Conservation (phyloP, 2,113 vertebrate genomes). For the Sula dactylatra region DNA sequence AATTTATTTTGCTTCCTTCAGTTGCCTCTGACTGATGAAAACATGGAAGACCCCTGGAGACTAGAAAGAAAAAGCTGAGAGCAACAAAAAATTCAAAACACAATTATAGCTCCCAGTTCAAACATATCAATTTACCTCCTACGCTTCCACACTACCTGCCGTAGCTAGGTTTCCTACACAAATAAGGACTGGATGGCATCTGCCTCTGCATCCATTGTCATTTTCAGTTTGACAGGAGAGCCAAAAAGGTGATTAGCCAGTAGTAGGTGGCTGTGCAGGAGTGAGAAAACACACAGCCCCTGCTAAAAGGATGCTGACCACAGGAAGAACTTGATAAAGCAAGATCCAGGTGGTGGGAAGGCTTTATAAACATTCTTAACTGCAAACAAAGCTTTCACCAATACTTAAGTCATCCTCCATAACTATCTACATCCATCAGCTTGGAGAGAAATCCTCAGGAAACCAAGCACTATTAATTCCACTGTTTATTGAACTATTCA, state of each 20-base stretch:
- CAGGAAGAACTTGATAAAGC: neutral
- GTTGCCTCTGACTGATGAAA: neutral
- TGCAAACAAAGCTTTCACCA: neutral
- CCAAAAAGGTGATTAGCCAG: neutral
- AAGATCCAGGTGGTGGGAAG: neutral
- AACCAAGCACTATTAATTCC: neutral
- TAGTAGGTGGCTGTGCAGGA: neutral
- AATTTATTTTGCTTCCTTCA: neutral
- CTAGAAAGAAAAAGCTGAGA: neutral
- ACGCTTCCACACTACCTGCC: neutral
- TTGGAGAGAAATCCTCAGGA: neutral
- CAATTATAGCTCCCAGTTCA: neutral
- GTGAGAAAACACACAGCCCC: neutral
- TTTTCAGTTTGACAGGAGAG: neutral
- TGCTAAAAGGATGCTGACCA: neutral
- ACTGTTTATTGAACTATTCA: neutral
- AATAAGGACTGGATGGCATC: neutral
- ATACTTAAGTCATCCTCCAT: neutral
- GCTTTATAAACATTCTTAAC: neutral
- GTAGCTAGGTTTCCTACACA: neutral
- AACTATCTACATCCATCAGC: neutral
- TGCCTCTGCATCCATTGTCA: neutral
- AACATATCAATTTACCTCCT: neutral
- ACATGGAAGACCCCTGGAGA: neutral
- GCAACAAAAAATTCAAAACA: neutral